Conservation (phyloP, 2,113 vertebrate species). For the Paratilapia polleni region DNA sequence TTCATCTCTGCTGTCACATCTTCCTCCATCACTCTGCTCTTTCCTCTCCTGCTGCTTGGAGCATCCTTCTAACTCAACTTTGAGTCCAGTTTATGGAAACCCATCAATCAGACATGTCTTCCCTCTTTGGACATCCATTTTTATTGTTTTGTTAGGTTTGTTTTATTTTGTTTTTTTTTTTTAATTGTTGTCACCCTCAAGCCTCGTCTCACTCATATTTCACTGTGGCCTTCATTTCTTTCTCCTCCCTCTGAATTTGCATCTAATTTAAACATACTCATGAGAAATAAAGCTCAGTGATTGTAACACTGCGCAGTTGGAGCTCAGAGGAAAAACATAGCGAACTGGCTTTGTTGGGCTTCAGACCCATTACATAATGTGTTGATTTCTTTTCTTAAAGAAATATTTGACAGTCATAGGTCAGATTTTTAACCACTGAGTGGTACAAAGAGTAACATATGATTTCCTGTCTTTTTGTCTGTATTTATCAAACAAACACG, state of each 20-base stretch:
- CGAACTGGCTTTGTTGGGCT: not conserved
- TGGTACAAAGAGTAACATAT: not conserved
- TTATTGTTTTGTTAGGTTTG: not conserved
- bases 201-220: not conserved
- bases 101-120: conserved; percentile 16
- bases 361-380: not conserved
- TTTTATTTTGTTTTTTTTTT: not conserved
- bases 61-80: conserved; percentile 27
- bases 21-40: not conserved
- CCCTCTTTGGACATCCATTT: not conserved
- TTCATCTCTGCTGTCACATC: not conserved
- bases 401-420: not conserved
- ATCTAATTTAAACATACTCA: conserved; percentile 39
- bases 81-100: conserved; percentile 47
- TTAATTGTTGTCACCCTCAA: not conserved
- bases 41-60: not conserved
- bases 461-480: not conserved
- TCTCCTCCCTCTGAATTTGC: conserved; percentile 17
- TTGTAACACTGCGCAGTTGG: not conserved
- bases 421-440: not conserved
- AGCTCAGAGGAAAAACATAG: not conserved
- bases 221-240: not conserved
- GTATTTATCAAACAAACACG: not conserved
- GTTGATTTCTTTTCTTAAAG: too few species aligned
- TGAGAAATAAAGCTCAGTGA: not conserved